Base-by-base conservation (phyloP, 2,797 vertebrate genomes). In the Gymnoscopelus microlampas region DNA sequence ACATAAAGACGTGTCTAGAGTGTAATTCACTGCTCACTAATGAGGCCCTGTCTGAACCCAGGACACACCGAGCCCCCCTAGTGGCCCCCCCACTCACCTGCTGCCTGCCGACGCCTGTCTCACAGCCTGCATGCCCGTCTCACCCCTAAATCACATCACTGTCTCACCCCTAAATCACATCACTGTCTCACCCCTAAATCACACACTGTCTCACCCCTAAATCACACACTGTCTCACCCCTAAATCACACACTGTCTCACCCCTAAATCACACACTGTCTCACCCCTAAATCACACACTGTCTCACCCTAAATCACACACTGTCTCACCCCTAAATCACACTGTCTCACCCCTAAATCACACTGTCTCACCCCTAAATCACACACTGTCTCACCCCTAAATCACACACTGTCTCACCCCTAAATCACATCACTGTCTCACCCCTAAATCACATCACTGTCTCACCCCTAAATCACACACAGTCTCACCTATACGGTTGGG, bases 11-110 rank as follows among this genome's bases (percentile, higher is more conserved):
- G 85, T 87, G 93, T 95, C 95, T 95, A 92, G 93, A 95, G 95
- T 94, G 91, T 95, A 95, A 95, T 95, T 95, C 80, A 92, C 91
- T 93, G 94, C 91, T 94, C 92, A 87, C 95, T 97, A 96, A 96
- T 95, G 95, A 94, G 93, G 89, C 88, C 87, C 91, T 91, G 93
- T 91, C 89, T 94, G 92, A 95, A 95, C 93, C 89, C 84, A 81
- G 91, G 86, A 90, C 90, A 77, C 84, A 87, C 85, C 39, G 77
- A 89, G 87, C 87, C 81, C 90, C 81, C 87, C 84, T 80, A 88
- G 91, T 89, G 89, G 88, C 91, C 88, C 81, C 73, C 81, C 74
- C 82, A 76, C 84, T 90, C 87, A 89, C 88, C 91, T 90, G 84
- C 87, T 83, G 85, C 77, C 72, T 69, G 70, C 74, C 63, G 66